Percentiles rank a stretch among this genome's conserved stretches.
phyloP scores from a whole-genome alignment of 2,888 invertebrate genomes.

The Apotomis betuletana region DNA sequence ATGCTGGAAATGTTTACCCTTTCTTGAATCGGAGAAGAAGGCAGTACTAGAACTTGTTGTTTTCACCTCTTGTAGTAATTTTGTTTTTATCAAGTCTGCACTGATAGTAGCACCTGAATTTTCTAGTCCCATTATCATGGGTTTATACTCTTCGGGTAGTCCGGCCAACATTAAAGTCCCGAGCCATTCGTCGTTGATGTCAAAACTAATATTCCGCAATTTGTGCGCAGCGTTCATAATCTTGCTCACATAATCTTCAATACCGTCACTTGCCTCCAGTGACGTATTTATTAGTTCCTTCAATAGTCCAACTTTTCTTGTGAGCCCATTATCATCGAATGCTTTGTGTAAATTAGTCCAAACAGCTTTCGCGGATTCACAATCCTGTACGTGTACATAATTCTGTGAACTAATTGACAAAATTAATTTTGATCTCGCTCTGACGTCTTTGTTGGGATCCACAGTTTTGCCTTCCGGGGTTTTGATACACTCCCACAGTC shows the following conservation, averaged over 20 bases:
- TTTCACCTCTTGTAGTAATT: conserved; percentile 43
- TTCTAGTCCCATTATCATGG: conserved; percentile 44
- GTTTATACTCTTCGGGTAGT: conserved; percentile 44
- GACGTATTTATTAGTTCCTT: conserved; percentile 45
- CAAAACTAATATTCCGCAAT: conserved; percentile 45
- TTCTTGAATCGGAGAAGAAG: conserved; percentile 30
- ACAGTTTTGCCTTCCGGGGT: background rate
- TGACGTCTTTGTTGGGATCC: background rate
- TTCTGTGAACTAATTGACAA: background rate
- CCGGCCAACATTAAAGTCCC: conserved; percentile 45
- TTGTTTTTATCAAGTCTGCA: conserved; percentile 40
- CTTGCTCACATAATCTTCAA: conserved; percentile 46
- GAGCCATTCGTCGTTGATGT: conserved; percentile 46
- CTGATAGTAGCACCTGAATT: conserved; percentile 12
- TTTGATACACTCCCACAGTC: background rate
- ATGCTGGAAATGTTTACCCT: background rate
- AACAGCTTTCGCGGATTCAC: conserved; percentile 28
- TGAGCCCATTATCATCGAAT: conserved; percentile 40
- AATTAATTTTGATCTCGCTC: background rate
- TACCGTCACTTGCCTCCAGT: conserved; percentile 37
- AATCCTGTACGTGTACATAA: conserved; percentile 27
- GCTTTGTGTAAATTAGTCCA: conserved; percentile 36
- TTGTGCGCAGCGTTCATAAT: conserved; percentile 45
- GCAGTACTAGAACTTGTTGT: conserved; percentile 25
- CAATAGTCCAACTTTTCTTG: conserved; percentile 43